Percentiles rank a stretch among this genome's conserved stretches.
These are phyloP conservation scores for Drymonia ruficornis DNA, from an alignment of 2,888 invertebrate species.

Conservation along the genomic window DNA sequence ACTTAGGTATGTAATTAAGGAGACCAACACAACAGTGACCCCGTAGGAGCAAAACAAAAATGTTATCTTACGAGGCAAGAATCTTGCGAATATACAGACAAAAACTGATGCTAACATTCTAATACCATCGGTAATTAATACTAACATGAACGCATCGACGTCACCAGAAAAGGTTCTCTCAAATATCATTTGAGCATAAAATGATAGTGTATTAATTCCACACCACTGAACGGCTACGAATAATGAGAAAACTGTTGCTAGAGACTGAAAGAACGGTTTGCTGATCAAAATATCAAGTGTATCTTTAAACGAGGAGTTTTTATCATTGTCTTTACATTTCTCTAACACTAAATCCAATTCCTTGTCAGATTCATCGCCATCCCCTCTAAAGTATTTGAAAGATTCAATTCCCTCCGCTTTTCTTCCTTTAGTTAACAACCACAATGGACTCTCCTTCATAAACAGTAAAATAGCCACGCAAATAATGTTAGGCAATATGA, in stretches of 20 bases:
- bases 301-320: constrained; percentile 33
- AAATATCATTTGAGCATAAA: constrained; percentile 56
- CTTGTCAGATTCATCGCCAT: constrained; percentile 40
- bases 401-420: constrained; percentile 45
- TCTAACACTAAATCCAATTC: constrained; percentile 51
- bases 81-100: constrained; percentile 46
- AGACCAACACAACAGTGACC: constrained; percentile 36
- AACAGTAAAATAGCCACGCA: constrained; percentile 40
- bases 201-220: constrained; percentile 55
- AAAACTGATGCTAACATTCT: constrained; percentile 35
- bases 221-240: constrained; percentile 49
- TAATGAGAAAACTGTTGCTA: constrained; percentile 38
- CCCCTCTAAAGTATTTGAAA: constrained; percentile 54
- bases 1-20: constrained; percentile 43
- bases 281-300: constrained; percentile 38
- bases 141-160: constrained; percentile 49
- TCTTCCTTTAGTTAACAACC: constrained; percentile 57
- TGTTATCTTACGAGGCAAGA: constrained; percentile 44
- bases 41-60: constrained; percentile 42
- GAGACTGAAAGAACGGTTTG: constrained; percentile 47
- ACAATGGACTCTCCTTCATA: constrained; percentile 61
- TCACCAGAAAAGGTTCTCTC: constrained; percentile 48
- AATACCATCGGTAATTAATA: constrained; percentile 53
- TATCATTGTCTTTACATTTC: constrained; percentile 35
- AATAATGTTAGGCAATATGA: constrained; percentile 42